phyloP scores from a whole-genome alignment of 2,888 invertebrate species.

The Tipula unca region DNA sequence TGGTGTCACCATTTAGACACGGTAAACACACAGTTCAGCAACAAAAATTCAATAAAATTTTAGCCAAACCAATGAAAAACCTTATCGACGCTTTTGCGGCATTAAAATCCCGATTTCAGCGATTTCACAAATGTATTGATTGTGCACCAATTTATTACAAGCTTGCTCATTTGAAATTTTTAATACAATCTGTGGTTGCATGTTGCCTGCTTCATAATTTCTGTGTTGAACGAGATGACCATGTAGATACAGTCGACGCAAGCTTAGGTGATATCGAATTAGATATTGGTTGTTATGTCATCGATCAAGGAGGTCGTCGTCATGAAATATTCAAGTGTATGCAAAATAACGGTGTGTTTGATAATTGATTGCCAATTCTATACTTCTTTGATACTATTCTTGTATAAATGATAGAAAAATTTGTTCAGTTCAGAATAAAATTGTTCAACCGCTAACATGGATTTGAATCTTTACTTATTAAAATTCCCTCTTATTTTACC shows the following conservation, averaged over 20 bases:
- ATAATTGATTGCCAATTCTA: too few species aligned
- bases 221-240: background rate
- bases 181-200: background rate
- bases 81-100: background rate
- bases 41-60: background rate
- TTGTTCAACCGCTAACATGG: too few species aligned
- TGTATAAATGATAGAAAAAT: too few species aligned
- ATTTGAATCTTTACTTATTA: too few species aligned
- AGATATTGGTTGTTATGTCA: background rate
- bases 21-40: background rate
- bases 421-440: too few species aligned
- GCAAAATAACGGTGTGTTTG: background rate
- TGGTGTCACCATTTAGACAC: background rate
- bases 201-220: background rate
- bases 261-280: background rate
- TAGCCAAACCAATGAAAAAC: background rate
- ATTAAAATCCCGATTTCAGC: background rate
- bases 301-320: background rate
- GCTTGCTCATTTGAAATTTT: background rate
- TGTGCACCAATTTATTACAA: background rate
- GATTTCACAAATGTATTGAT: background rate
- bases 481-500: too few species aligned
- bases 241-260: background rate
- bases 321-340: background rate
- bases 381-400: background rate